Conservation (phyloP, 2,797 vertebrate species). For the Emys orbicularis region DNA sequence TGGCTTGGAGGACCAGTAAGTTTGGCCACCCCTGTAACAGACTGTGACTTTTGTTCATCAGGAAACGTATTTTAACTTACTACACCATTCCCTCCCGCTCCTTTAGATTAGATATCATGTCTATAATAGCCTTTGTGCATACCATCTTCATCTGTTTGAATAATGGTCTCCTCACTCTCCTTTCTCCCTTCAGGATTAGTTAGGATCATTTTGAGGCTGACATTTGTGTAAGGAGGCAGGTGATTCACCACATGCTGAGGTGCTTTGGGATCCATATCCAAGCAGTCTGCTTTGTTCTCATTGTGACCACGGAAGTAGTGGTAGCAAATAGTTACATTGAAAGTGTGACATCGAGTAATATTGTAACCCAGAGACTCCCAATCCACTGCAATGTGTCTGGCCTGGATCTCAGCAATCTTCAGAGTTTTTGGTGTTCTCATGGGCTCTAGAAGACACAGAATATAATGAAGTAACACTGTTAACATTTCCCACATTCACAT, state of each 20-base stretch:
- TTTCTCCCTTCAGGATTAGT: slow-evolving; percentile 98
- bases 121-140: slow-evolving; percentile 3
- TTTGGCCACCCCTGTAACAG: background rate
- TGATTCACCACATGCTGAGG: slow-evolving; percentile 94
- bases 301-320: slow-evolving; percentile 93
- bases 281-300: slow-evolving; percentile 92
- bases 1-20: no score
- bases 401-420: slow-evolving; percentile 96
- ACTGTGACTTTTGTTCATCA: rapidly evolving
- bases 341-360: slow-evolving; percentile 98
- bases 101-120: background rate
- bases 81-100: background rate
- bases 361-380: slow-evolving; percentile 99
- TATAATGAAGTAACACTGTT: slow-evolving; percentile 1
- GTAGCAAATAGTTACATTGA: slow-evolving; percentile 98
- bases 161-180: slow-evolving; percentile 96
- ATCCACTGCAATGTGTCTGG: slow-evolving; percentile 95
- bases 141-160: slow-evolving; percentile 99
- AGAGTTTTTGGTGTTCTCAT: slow-evolving; percentile 96
- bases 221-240: slow-evolving; percentile 96
- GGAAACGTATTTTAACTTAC: background rate
- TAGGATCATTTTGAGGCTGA: slow-evolving; percentile 98
- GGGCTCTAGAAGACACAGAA: slow-evolving; percentile 86
- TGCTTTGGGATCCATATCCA: slow-evolving; percentile 99
- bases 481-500: background rate